Percentiles rank a stretch among this genome's conserved stretches.
phyloP scores from a whole-genome alignment of 2,113 vertebrate species.

The Dermatemys mawii region DNA sequence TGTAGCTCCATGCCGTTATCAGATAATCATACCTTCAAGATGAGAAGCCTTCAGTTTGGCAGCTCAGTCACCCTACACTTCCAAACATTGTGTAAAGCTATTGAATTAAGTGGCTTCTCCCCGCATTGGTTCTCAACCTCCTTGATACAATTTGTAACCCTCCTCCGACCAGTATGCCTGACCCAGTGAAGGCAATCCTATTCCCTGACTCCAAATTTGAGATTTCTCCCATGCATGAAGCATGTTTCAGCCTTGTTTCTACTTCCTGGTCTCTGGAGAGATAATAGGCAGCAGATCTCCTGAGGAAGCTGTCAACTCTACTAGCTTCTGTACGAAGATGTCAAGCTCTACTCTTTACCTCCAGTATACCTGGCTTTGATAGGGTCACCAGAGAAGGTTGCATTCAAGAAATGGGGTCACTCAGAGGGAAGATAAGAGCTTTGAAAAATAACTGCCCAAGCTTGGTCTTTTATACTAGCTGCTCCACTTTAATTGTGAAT shows the following conservation, averaged over 20 bases:
- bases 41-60: neutral
- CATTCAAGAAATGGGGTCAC: neutral
- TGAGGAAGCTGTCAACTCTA: neutral
- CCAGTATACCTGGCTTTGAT: neutral
- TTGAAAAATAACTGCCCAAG: neutral
- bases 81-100: neutral
- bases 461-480: neutral
- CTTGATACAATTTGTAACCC: neutral
- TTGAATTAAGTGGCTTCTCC: neutral
- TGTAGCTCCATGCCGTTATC: neutral
- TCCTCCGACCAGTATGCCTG: neutral
- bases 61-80: neutral
- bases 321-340: neutral
- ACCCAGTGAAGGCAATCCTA: neutral
- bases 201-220: neutral
- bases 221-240: neutral
- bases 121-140: neutral
- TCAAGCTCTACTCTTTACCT: neutral
- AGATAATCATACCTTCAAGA: neutral
- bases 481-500: neutral
- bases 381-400: neutral
- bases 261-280: rapidly evolving
- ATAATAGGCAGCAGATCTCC: neutral
- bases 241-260: neutral
- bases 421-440: neutral